Evolutionary conservation across 1,140 invertebrate genomes (phyloP).

Genomic region (Caerostris extrusa): DNA sequence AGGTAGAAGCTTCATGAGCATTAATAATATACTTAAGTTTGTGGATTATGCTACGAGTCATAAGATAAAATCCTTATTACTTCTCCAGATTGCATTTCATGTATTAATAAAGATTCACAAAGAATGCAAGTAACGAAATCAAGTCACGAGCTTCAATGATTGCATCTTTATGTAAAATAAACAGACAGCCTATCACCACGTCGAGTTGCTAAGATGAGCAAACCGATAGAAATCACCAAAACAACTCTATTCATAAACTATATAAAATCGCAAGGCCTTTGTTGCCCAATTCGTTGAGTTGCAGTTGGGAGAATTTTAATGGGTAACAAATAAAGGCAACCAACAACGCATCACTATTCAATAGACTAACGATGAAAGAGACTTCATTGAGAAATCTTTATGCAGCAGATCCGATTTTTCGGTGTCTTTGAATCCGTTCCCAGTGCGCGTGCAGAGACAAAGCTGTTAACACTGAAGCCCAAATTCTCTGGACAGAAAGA

Average conservation of each 20-base stretch:
- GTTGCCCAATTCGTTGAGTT: conserved; percentile 36
- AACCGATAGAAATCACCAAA: conserved; percentile 45
- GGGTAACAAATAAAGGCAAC: conserved; percentile 70
- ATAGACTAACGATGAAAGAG: conserved; percentile 60
- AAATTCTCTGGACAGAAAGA: conserved; percentile 8
- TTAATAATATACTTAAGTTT: neutral
- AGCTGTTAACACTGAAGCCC: conserved; percentile 3
- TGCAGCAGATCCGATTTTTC: conserved; percentile 75
- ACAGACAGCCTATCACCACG: neutral
- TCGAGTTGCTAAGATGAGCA: conserved; percentile 50
- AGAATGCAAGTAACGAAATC: conserved; percentile 38
- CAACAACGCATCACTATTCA: conserved; percentile 70
- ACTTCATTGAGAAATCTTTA: conserved; percentile 64
- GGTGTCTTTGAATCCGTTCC: conserved; percentile 64
- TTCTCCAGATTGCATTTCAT: neutral
- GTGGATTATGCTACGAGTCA: neutral
- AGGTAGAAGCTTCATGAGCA: neutral
- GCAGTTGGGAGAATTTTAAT: conserved; percentile 63
- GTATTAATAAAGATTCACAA: neutral
- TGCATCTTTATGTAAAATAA: conserved; percentile 46
- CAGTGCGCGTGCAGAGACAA: conserved; percentile 50
- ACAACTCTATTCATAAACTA: conserved; percentile 69
- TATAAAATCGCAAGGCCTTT: conserved; percentile 70
- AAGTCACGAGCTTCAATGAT: neutral
- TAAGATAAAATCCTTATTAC: conserved; percentile 48